Evolutionary conservation across 2,113 vertebrate genomes (phyloP).

Genomic region (Triplophysa rosa): DNA sequence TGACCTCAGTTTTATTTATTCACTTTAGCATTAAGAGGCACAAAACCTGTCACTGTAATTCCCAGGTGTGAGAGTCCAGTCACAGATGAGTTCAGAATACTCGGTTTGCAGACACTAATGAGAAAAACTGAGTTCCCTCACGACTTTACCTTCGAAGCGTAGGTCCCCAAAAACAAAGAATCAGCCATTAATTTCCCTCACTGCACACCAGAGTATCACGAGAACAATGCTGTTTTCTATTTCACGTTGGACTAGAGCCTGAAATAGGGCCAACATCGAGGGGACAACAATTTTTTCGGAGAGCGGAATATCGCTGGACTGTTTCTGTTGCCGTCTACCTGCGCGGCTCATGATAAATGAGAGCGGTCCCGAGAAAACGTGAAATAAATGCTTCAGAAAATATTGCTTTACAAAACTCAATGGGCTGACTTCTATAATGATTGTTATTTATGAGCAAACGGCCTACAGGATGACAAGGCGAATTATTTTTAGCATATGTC

Average conservation of each 20-base stretch:
- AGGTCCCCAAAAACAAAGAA: constrained; percentile 5
- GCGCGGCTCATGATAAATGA: constrained; percentile 65
- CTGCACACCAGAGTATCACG: constrained; percentile 6
- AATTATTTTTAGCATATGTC: constrained; percentile 71
- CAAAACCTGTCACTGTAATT: background rate
- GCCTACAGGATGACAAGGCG: constrained; percentile 58
- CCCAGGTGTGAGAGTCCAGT: background rate
- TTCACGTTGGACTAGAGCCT: constrained; percentile 18
- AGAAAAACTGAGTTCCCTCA: background rate
- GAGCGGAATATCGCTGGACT: background rate
- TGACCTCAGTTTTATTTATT: background rate
- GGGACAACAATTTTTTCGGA: background rate
- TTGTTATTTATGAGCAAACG: constrained; percentile 63
- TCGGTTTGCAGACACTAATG: background rate
- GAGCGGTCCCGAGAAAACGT: constrained; percentile 42
- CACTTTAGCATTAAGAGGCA: background rate
- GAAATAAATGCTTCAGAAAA: constrained; percentile 66
- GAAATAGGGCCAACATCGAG: constrained; percentile 15
- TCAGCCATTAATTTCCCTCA: constrained; percentile 15
- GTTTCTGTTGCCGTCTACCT: constrained; percentile 15
- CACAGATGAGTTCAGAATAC: background rate
- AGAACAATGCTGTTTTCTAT: constrained; percentile 1
- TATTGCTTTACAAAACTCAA: constrained; percentile 66
- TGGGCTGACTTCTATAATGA: constrained; percentile 54
- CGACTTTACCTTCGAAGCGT: background rate